Percentiles rank a stretch among this genome's conserved stretches.
phyloP scores from a whole-genome alignment of 2,797 vertebrate species.

The Alca torda region DNA sequence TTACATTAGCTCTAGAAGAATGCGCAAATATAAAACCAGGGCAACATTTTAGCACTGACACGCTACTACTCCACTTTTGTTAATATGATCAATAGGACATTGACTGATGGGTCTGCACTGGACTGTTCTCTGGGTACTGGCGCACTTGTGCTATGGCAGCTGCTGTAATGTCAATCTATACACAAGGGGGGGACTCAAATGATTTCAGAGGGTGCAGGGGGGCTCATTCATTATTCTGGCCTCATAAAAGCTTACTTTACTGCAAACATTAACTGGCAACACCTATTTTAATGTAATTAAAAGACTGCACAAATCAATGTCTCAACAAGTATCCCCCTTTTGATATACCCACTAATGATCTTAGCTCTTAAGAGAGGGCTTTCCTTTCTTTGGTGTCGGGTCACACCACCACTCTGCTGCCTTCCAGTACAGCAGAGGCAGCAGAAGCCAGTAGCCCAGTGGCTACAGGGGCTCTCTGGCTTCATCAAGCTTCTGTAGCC shows the following conservation, averaged over 20 bases:
- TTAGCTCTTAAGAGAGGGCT: background rate
- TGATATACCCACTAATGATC: background rate
- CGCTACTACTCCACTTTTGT: background rate
- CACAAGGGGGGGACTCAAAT: background rate
- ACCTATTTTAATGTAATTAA: slow-evolving; percentile 18
- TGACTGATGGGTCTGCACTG: slow-evolving; percentile 12
- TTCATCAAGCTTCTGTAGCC: background rate
- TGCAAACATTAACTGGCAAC: background rate
- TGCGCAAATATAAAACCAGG: background rate
- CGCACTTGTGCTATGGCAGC: background rate
- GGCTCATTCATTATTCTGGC: slow-evolving; percentile 10
- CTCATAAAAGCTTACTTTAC: slow-evolving; percentile 3
- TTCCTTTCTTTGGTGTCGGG: background rate
- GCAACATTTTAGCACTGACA: background rate
- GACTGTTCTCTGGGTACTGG: background rate
- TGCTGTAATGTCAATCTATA: background rate
- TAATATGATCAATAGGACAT: background rate
- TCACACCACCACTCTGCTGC: background rate
- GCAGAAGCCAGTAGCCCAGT: background rate
- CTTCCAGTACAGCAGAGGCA: background rate
- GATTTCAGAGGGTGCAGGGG: background rate
- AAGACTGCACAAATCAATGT: background rate
- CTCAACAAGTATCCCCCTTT: background rate
- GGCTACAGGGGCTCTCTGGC: background rate
- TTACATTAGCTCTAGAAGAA: background rate